These are phyloP conservation scores for Hypocryptadius cinnamomeus DNA, from an alignment of 2,113 vertebrate genomes.

Conservation along the genomic window DNA sequence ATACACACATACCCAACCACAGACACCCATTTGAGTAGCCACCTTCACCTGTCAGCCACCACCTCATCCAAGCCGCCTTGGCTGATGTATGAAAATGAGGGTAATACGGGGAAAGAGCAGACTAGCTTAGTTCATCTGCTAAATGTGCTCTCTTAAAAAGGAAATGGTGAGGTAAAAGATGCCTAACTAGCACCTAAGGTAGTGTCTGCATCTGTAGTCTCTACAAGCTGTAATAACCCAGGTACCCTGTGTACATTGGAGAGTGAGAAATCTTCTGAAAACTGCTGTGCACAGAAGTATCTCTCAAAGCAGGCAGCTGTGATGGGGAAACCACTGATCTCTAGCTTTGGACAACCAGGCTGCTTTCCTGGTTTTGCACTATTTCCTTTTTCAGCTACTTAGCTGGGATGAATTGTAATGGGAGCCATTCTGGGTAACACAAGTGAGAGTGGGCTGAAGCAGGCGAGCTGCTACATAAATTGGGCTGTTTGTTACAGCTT, in stretches of 20 bases:
- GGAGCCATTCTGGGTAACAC: neutral
- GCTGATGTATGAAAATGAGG: neutral
- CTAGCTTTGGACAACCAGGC: neutral
- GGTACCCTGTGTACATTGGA: neutral
- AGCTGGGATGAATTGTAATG: neutral
- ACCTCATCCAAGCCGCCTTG: neutral
- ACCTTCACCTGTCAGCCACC: neutral
- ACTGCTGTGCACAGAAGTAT: neutral
- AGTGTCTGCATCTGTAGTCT: neutral
- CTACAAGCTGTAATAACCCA: neutral
- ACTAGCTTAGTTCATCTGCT: neutral
- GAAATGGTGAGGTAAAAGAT: neutral
- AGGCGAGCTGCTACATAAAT: neutral
- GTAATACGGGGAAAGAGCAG: neutral
- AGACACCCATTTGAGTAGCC: neutral
- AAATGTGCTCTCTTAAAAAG: neutral
- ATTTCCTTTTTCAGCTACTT: neutral
- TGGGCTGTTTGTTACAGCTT: constrained; percentile 36
- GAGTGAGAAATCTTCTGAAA: neutral
- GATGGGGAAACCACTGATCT: neutral
- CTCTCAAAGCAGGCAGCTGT: neutral
- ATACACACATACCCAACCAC: neutral
- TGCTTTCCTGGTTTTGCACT: neutral
- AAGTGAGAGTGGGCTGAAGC: neutral
- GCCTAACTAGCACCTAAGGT: neutral